Percentiles rank a stretch among this genome's conserved stretches.
Conservation (phyloP, 2,888 invertebrate genomes). For the Amphimallon solstitiale region DNA sequence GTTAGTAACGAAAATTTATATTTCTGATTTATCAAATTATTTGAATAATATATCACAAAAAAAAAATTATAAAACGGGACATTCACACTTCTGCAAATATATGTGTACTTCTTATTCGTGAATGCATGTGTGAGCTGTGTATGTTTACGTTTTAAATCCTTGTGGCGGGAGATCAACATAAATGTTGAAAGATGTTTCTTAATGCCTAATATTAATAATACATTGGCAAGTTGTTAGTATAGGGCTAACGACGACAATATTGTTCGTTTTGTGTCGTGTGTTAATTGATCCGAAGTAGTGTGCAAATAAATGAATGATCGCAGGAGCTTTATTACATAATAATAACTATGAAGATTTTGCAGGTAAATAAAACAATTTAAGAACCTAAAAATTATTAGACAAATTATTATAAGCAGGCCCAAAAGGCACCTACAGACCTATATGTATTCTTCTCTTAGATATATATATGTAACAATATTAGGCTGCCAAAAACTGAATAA, state of each 20-base stretch:
- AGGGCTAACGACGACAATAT: conserved; percentile 24
- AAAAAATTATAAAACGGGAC: background rate
- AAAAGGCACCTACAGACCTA: too few relatives aligned
- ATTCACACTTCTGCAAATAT: conserved; percentile 1
- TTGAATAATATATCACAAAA: background rate
- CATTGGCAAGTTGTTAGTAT: conserved; percentile 25
- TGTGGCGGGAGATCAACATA: conserved; percentile 39
- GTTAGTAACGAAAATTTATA: background rate
- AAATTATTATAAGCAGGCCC: too few relatives aligned
- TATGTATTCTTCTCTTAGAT: too few relatives aligned
- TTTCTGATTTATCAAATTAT: too few relatives aligned
- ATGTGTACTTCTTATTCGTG: conserved; percentile 1
- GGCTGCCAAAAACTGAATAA: too few relatives aligned
- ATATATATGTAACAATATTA: too few relatives aligned
- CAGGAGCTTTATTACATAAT: conserved; percentile 11
- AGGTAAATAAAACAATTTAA: conserved; percentile 26
- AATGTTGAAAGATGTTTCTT: conserved; percentile 33
- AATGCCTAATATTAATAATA: conserved; percentile 32
- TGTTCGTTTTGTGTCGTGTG: conserved; percentile 24
- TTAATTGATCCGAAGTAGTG: conserved; percentile 32
- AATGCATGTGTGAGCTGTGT: background rate
- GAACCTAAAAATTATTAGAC: too few relatives aligned
- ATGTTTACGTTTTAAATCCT: conserved; percentile 3
- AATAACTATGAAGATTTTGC: conserved; percentile 10
- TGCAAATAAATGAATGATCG: conserved; percentile 24